Evolutionary conservation across 35 echinoderm and acorn worm genomes (phyloP).

Genomic region (Diadema setosum): DNA sequence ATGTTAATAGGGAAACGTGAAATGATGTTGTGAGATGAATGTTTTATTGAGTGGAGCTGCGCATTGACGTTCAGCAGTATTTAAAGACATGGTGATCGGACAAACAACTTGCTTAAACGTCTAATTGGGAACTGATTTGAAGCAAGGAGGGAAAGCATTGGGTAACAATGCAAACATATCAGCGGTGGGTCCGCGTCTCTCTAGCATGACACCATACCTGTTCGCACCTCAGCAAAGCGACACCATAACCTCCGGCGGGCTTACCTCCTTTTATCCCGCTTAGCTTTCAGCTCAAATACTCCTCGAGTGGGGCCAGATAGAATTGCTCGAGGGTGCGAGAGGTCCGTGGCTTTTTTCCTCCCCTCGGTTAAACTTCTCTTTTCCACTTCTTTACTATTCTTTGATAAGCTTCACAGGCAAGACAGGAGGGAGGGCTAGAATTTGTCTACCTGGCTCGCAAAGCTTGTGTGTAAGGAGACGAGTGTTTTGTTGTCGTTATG

Average conservation of each 20-base stretch:
- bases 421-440: background rate
- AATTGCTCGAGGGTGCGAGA: background rate
- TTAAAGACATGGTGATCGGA: too few species aligned
- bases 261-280: constrained; percentile 21
- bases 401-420: background rate
- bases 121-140: too few species aligned
- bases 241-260: constrained; percentile 13
- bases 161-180: constrained; percentile 8
- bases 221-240: constrained; percentile 9
- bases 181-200: background rate
- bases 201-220: constrained; percentile 18
- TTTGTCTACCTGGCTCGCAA: background rate
- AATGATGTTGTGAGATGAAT: too few species aligned
- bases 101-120: too few species aligned
- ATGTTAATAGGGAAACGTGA: too few species aligned
- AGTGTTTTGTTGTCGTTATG: constrained; percentile 15
- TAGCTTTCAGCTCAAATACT: constrained; percentile 5
- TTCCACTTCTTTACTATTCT: too few species aligned
- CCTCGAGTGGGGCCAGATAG: constrained; percentile 13
- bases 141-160: background rate
- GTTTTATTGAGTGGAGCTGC: too few species aligned
- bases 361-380: background rate
- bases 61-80: too few species aligned
- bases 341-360: background rate
- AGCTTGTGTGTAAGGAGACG: background rate